phyloP scores from a whole-genome alignment of 2,113 vertebrate genomes.

The Phoenicopterus ruber region DNA sequence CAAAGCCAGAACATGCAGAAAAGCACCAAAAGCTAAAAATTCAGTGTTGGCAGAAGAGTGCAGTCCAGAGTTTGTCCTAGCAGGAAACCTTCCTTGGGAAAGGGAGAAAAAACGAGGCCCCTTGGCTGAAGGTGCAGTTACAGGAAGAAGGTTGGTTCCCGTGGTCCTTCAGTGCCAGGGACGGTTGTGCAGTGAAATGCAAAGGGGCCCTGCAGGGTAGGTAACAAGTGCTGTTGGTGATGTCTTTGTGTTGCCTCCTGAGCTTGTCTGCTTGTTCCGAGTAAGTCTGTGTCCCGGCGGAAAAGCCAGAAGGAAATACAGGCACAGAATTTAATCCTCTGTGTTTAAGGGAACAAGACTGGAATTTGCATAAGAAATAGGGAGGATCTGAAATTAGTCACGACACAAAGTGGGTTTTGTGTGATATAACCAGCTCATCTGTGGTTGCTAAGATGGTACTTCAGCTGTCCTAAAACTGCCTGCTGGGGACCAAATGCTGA shows the following conservation, averaged over 20 bases:
- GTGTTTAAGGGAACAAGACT: neutral
- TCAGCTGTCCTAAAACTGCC: neutral
- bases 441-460: neutral
- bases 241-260: neutral
- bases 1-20: neutral
- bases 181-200: neutral
- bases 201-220: neutral
- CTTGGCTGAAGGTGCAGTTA: neutral
- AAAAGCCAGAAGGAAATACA: neutral
- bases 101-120: neutral
- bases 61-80: neutral
- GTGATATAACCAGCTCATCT: neutral
- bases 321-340: neutral
- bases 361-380: neutral
- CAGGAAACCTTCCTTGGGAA: neutral
- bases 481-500: neutral
- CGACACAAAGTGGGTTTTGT: constrained; percentile 38
- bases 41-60: neutral
- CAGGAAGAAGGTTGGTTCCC: neutral
- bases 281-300: neutral
- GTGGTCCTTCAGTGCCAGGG: neutral
- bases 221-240: neutral
- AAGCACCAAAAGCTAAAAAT: neutral
- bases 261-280: neutral
- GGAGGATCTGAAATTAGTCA: neutral